Evolutionary conservation across 64 coral and sea anemone genomes (phyloP), one percentile per base, ranked within the genome.

Genomic region (Exaiptasia diaphana): DNA sequence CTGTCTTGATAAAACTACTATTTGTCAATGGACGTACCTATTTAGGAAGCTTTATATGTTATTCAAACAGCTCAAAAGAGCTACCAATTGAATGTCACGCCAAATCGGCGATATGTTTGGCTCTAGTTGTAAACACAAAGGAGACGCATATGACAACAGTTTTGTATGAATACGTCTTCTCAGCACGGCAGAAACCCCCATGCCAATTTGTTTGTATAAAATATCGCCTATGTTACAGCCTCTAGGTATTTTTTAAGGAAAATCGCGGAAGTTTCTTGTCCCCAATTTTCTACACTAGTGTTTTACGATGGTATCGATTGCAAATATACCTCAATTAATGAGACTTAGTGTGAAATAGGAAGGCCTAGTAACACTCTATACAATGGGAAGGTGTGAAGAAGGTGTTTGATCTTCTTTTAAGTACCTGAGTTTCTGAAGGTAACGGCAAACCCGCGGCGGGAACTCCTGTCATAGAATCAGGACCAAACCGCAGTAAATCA

Each of bases 351-450:
- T 73, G 44, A 49, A 73, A 43, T 45, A 45, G 38, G 69, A 42
- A 73, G 27, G 38, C 69, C 38, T 73, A 35, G 7, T 21, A 73
- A 30, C 44, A 49, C 69, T 42, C 29, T 49, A 73, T 49, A 73
- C 69, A 73, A 73, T 45, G 11, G 69, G 15, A 37, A 73, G 41
- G 69, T 73, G 69, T 73, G 69, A 73, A 73, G 38, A 73, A 1
- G 69, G n/a, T 73, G 3, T 49, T 73, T 73, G 39, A 1, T 38
- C 65, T 41, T 77, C 60, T 86, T 80, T 65, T 88, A 33, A 80
- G 63, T 88, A 88, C 85, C 85, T 88, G 85, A 17, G 85, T 81
- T 46, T 88, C 85, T 64, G 77, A 65, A 80, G 85, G 85, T 42
- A 88, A 43, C 26, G 50, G 85, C 13, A 88, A 64, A 39, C 85